These are phyloP conservation scores for Melanotaenia trifasciata DNA, from an alignment of 2,797 vertebrate genomes.

Conservation along the genomic window DNA sequence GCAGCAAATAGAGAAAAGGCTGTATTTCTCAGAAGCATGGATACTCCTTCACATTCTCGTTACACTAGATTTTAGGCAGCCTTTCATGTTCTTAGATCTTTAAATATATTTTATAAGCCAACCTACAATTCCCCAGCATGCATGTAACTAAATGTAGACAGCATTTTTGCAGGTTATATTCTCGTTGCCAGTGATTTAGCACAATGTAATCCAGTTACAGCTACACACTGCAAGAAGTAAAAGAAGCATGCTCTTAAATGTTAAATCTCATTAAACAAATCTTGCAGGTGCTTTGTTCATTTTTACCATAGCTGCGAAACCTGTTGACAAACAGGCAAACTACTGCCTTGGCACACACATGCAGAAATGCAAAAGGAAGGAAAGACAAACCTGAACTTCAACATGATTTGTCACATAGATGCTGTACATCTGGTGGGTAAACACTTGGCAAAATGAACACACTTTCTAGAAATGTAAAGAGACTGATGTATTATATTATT, in stretches of 20 bases:
- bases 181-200: conserved; percentile 41
- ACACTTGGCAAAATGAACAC: too few relatives aligned
- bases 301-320: neutral
- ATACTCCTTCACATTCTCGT: conserved; percentile 6
- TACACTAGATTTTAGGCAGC: conserved; percentile 2
- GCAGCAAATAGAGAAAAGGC: conserved; percentile 11
- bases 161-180: conserved; percentile 16
- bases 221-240: conserved; percentile 9
- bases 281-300: conserved; percentile 5
- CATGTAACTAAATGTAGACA: conserved; percentile 26
- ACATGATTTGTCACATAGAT: too few relatives aligned
- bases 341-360: too few relatives aligned
- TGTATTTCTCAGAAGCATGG: conserved; percentile 9
- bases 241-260: conserved; percentile 7
- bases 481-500: too few relatives aligned
- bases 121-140: neutral
- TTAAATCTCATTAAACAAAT: conserved; percentile 3
- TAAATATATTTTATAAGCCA: conserved; percentile 32
- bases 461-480: too few relatives aligned
- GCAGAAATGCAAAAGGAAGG: too few relatives aligned
- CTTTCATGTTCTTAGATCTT: conserved; percentile 32
- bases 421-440: too few relatives aligned
- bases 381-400: too few relatives aligned
- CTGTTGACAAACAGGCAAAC: neutral
- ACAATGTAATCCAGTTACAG: conserved; percentile 33